phyloP scores from a whole-genome alignment of 2,797 vertebrate species.

The Clarias pachynema region DNA sequence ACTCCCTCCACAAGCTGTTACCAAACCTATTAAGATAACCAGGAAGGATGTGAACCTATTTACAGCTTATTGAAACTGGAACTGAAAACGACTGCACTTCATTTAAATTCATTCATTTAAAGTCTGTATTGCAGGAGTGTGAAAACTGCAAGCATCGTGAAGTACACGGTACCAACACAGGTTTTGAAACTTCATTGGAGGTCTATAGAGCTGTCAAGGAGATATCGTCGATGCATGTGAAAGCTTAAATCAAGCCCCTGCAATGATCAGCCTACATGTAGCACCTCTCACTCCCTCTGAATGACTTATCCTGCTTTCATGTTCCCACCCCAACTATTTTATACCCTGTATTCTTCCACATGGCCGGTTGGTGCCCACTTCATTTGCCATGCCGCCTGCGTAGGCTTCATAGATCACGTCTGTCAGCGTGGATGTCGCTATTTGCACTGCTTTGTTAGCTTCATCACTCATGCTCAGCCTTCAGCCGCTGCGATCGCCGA shows the following conservation, averaged over 20 bases:
- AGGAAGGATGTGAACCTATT: conserved; percentile 33
- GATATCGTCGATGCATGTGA: conserved; percentile 21
- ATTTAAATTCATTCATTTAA: conserved; percentile 20
- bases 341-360: conserved; percentile 68
- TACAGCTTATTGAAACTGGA: conserved; percentile 32
- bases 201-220: conserved; percentile 10
- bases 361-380: conserved; percentile 67
- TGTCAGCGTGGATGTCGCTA: conserved; percentile 81
- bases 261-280: conserved; percentile 13
- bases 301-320: conserved; percentile 44
- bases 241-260: conserved; percentile 24
- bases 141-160: background rate
- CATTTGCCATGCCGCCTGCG: conserved; percentile 77
- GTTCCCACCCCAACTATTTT: conserved; percentile 54
- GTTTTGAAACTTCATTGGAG: conserved; percentile 3
- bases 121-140: background rate
- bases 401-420: conserved; percentile 81
- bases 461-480: conserved; percentile 80
- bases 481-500: conserved; percentile 68
- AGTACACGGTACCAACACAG: conserved; percentile 4
- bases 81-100: conserved; percentile 6
- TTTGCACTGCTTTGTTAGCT: conserved; percentile 82
- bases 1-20: background rate
- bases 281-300: conserved; percentile 16
- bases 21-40: background rate